These are phyloP conservation scores for Crotalus viridis DNA, from an alignment of 2,113 vertebrate genomes.

Conservation along the genomic window DNA sequence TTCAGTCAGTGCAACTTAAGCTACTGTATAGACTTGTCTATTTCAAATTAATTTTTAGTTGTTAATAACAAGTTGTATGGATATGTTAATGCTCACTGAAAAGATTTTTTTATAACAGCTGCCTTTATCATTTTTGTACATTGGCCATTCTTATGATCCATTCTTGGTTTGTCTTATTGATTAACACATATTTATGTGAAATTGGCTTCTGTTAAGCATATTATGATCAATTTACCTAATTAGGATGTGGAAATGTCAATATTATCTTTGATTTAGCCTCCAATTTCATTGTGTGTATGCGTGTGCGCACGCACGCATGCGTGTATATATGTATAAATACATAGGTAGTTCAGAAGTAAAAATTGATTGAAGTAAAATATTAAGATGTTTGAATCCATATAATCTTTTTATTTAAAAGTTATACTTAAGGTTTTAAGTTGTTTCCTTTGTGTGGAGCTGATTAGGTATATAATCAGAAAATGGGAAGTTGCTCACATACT, in stretches of 20 bases:
- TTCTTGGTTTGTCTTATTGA: constrained; percentile 40
- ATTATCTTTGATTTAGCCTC: background rate
- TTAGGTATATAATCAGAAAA: constrained; percentile 5
- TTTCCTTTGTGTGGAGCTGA: constrained; percentile 49
- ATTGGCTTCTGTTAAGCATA: background rate
- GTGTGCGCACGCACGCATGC: no score
- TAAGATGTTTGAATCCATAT: background rate
- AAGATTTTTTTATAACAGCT: constrained; percentile 60
- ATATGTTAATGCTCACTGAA: constrained; percentile 65
- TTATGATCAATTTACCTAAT: background rate
- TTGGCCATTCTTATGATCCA: constrained; percentile 55
- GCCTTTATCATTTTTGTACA: constrained; percentile 67
- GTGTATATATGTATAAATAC: background rate
- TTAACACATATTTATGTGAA: background rate
- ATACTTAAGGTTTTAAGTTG: background rate
- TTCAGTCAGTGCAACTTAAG: constrained; percentile 32
- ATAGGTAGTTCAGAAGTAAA: constrained; percentile 12
- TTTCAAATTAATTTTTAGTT: constrained; percentile 49
- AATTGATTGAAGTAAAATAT: constrained; percentile 52
- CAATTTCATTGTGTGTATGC: background rate
- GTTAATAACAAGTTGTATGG: constrained; percentile 60
- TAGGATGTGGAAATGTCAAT: background rate
- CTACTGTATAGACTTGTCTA: constrained; percentile 26
- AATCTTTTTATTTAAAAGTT: background rate
- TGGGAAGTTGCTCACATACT: background rate